Base-by-base conservation (phyloP, 2,888 invertebrate genomes). In the Nowickia ferox region DNA sequence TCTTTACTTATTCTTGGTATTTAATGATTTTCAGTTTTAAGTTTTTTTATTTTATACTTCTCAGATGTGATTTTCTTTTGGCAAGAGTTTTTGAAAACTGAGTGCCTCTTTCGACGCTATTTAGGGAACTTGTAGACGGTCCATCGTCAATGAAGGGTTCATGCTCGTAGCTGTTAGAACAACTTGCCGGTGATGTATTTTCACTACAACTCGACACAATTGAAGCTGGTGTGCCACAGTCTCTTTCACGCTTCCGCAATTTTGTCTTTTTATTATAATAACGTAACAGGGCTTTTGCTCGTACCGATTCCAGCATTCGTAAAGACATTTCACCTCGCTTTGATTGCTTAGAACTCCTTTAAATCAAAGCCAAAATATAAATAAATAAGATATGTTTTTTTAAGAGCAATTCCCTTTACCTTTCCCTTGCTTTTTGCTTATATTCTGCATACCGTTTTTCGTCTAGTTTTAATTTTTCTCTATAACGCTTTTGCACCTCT, bases 271-370 rank as follows among this genome's bases (percentile, higher is more conserved):
- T 53, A 17, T 53, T 53, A 17, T 53, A 53, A 53, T 53, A 53
- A 53, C 53, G 53, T 9, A 53, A 53, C 53, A 53, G n/a, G 53
- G 53, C 53, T 53, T 53, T 53, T 53, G n/a, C 53, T n/a, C 53
- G 53, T 53, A 53, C 53, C 53, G 19, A 17, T 53, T 53, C 9
- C 17, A 53, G 53, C 17, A 17, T 53, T 53, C 10, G 19, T 19
- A 19, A 53, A 53, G 53, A 17, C 53, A 53, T 53, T 53, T 53
- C 53, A 53, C 17, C 53, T n/a, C 53, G 53, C 19, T 53, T 53
- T 9, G 17, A 19, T 53, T 53, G 53, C 53, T 17, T 53, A 53
- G 53, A 17, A 19, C 9, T 53, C 53, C 53, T 53, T 53, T 53
- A 53, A 53, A 53, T 53, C 17, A 53, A 9, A 53, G n/a, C 17